Base-by-base conservation (phyloP, 1,140 invertebrate genomes). In the Diachasma alloeum region DNA sequence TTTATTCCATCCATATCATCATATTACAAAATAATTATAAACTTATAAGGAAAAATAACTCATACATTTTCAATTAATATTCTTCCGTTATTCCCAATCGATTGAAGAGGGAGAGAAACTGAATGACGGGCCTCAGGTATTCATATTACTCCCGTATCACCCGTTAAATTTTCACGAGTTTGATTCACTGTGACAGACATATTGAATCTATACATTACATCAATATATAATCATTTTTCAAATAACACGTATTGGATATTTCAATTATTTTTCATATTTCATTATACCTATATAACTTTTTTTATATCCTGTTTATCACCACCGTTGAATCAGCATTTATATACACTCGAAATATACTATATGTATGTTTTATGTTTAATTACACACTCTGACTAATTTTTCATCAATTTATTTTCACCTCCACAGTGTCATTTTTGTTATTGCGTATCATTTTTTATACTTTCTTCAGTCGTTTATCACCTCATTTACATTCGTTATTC, bases 1-100 rank as follows among this genome's bases (percentile, higher is more conserved):
- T 70, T 72, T 72, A 72, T 72, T 46, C 24, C 46, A 48, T 26
- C 17, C 42, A 19, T 44, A 44, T 4, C 48, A 39, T 11, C 26
- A 68, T 17, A 72, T 72, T 72, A 72, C 70, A 72, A 72, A 72
- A 53, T 48, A 72, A 48, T 72, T 26, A 19, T 26, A 72, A 72
- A 39, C 19, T n/a, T 22, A 17, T n/a, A 72, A 22, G 46, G 31
- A 72, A 72, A 48, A 42, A 10, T 22, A 42, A 42, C 0, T 39
- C 22, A 31, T 42, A 11, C 4, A 39, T 19, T 72, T 22, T 46
- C 46, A n/a, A 31, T 3, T 19, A 44, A 71, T 31, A 22, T 63
- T 63, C 56, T 22, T 63, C 56, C 17, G 11, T 67, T 17, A 31
- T 36, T 67, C 63, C 5, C 11, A 67, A 67, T 67, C 39, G 39